Conservation (phyloP, 2,797 vertebrate species). For the Myotis daubentonii region DNA sequence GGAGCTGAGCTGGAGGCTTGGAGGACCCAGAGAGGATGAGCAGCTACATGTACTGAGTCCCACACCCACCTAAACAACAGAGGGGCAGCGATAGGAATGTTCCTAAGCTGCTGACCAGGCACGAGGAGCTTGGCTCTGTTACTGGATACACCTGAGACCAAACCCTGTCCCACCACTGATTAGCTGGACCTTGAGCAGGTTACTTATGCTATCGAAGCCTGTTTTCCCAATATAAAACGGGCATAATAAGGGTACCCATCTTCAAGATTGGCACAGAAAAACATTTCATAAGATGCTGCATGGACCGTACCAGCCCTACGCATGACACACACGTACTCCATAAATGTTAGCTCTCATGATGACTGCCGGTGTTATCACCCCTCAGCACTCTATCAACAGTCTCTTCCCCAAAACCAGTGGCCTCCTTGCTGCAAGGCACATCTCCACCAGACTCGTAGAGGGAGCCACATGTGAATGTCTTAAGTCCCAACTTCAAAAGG, state of each 20-base stretch:
- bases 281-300: not conserved
- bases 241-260: not conserved
- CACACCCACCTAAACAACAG: not conserved
- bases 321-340: not conserved
- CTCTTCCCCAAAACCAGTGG: not conserved
- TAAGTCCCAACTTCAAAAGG: not conserved
- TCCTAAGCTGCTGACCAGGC: not conserved
- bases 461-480: no score
- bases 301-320: not conserved
- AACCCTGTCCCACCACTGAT: not conserved
- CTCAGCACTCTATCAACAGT: not conserved
- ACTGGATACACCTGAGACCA: not conserved
- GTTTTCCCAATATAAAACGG: not conserved
- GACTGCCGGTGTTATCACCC: not conserved
- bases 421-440: not conserved
- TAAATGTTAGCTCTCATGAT: not conserved
- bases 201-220: not conserved
- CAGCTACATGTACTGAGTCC: not conserved
- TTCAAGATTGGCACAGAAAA: not conserved
- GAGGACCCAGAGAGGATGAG: fast-evolving
- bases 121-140: not conserved
- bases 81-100: not conserved
- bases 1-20: not conserved
- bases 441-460: not conserved
- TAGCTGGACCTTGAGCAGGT: not conserved